Evolutionary conservation across 2,888 invertebrate species (phyloP), one percentile per base, ranked within the genome.

Genomic region (Lissocephala sabroskyi): DNA sequence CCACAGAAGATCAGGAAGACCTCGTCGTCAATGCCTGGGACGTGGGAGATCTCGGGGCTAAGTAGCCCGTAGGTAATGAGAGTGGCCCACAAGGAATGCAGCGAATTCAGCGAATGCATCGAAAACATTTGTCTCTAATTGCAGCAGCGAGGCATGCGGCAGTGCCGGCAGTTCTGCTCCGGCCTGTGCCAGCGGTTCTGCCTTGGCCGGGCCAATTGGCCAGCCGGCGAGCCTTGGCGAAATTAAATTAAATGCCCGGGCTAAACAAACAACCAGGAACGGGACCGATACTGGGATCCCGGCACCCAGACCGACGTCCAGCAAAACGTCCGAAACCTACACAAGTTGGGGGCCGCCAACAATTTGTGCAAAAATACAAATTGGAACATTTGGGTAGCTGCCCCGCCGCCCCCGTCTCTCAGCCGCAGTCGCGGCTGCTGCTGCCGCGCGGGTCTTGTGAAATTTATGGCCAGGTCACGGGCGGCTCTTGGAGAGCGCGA

Each of bases 71-170:
- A 18, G 23, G 23, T 35, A 35, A 33, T 35, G 35, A 35, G n/a
- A n/a, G 35, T 16, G 35, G 13, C 16, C 16, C 35, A 23, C 55
- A 47, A 56, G 63, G 78, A 71, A 71, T 71, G 78, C 77, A 60
- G 46, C 41, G n/a, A n/a, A n/a, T n/a, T n/a, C n/a, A n/a, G n/a
- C n/a, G n/a, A n/a, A n/a, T n/a, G n/a, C n/a, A n/a, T 60, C 55
- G 67, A 76, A n/a, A n/a, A 79, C 79, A 68, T 68, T 68, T 75
- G 79, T 73, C 74, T 68, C 77, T 75, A 79, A 75, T 75, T 79
- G 74, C 77, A 39, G 18, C 41, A 58, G 62, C 59, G 59, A 62
- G 64, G 71, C 23, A 43, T 45, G 45, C 48, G 11, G 30, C 30
- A 30, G 11, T 23, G 23, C 4, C 23, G 3, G 23, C 7, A 7